Evolutionary conservation across 1,140 invertebrate genomes (phyloP).

Genomic region (Carcinoscorpius rotundicauda): DNA sequence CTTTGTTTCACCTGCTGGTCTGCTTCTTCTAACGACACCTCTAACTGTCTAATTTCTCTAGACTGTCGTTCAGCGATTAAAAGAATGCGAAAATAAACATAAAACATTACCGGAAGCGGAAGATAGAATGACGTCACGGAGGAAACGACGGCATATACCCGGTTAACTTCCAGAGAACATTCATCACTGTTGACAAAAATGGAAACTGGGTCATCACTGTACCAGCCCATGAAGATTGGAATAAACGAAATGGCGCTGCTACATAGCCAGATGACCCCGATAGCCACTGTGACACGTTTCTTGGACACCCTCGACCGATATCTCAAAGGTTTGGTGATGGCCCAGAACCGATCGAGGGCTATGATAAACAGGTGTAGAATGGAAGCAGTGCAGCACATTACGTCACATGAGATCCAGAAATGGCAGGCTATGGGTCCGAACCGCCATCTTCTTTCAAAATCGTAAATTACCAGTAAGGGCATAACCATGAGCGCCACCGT

Average conservation of each 20-base stretch:
- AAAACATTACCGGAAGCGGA: conserved; percentile 75
- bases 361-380: conserved; percentile 86
- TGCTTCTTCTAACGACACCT: conserved; percentile 23
- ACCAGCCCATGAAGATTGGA: conserved; percentile 76
- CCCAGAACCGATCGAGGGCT: conserved; percentile 65
- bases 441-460: conserved; percentile 64
- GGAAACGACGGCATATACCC: conserved; percentile 56
- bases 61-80: conserved; percentile 27
- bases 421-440: conserved; percentile 74
- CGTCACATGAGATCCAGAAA: conserved; percentile 37
- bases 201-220: conserved; percentile 38
- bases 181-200: conserved; percentile 35
- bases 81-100: conserved; percentile 82
- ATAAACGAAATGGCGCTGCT: conserved; percentile 79
- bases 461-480: conserved; percentile 65
- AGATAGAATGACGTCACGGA: conserved; percentile 82
- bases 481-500: conserved; percentile 60
- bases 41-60: conserved; percentile 27
- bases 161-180: conserved; percentile 46
- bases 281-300: conserved; percentile 65
- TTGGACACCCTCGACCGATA: conserved; percentile 78
- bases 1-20: conserved; percentile 23
- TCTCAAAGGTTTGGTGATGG: conserved; percentile 79
- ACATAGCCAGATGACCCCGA: conserved; percentile 75
- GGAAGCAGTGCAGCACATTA: conserved; percentile 56